Percentiles rank a stretch among this genome's conserved stretches.
phyloP scores from a whole-genome alignment of 2,888 invertebrate species.

The Laothoe populi region DNA sequence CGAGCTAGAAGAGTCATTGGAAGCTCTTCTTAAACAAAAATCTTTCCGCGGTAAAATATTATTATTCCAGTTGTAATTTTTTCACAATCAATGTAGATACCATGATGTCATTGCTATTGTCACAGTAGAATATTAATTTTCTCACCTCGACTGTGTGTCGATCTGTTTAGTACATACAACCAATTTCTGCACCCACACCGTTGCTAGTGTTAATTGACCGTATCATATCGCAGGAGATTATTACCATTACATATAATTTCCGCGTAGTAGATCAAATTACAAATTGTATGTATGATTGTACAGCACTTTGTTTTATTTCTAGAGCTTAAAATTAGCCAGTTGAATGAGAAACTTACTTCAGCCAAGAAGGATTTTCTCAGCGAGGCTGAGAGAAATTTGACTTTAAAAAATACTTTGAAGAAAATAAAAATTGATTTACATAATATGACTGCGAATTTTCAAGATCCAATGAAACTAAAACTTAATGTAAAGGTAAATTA shows the following conservation, averaged over 20 bases:
- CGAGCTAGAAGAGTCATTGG: conserved; percentile 93
- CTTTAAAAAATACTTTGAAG: conserved; percentile 87
- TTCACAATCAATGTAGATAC: conserved; percentile 46
- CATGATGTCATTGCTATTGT: conserved; percentile 34
- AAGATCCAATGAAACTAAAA: conserved; percentile 88
- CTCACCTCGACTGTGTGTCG: conserved; percentile 35
- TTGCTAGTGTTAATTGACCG: conserved; percentile 26
- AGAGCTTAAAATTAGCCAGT: conserved; percentile 90
- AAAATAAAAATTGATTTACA: conserved; percentile 93
- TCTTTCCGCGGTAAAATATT: conserved; percentile 82
- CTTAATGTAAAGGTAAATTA: conserved; percentile 79
- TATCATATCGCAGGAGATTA: conserved; percentile 28
- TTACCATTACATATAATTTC: conserved; percentile 20
- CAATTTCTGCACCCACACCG: conserved; percentile 26
- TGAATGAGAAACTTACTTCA: conserved; percentile 90
- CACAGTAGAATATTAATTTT: conserved; percentile 40
- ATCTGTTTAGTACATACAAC: conserved; percentile 26
- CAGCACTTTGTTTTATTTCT: conserved; percentile 46
- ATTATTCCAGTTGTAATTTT: conserved; percentile 78
- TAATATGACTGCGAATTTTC: conserved; percentile 90
- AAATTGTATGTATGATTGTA: conserved; percentile 8
- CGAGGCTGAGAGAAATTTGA: conserved; percentile 86
- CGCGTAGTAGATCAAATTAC: conserved; percentile 1
- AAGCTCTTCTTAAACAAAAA: conserved; percentile 91
- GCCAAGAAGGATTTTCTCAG: conserved; percentile 89